phyloP scores from a whole-genome alignment of 1,140 invertebrate genomes.

The Procambarus clarkii region DNA sequence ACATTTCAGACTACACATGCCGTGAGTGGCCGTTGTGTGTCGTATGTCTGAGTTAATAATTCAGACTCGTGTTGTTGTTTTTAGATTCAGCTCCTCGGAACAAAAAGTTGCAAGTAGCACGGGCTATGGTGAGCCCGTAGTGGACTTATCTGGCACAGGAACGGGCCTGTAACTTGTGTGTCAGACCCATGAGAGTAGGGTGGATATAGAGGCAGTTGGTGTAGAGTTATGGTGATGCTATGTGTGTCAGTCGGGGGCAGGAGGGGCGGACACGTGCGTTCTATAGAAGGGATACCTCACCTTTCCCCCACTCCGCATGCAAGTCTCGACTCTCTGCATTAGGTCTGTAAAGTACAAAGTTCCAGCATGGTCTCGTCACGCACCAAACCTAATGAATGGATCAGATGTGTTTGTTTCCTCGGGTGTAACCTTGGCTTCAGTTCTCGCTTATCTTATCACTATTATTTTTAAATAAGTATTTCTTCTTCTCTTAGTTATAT shows the following conservation, averaged over 20 bases:
- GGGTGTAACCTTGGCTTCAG: not conserved
- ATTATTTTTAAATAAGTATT: too few species aligned
- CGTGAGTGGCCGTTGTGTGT: too few species aligned
- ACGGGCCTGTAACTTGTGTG: too few species aligned
- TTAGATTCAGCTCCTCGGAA: too few species aligned
- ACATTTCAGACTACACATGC: too few species aligned
- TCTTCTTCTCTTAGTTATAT: too few species aligned
- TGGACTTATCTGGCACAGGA: too few species aligned
- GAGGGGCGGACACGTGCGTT: not conserved
- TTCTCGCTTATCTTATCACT: not conserved
- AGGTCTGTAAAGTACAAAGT: not conserved
- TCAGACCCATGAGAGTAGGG: too few species aligned
- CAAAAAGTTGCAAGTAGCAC: too few species aligned
- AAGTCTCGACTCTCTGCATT: not conserved
- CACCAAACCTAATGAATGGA: not conserved
- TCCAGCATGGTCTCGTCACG: not conserved
- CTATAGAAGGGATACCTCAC: not conserved
- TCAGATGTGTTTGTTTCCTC: not conserved
- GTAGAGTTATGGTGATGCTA: not conserved
- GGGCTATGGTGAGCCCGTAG: too few species aligned
- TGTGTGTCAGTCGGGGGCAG: not conserved
- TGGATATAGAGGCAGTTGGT: not conserved
- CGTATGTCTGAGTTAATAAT: too few species aligned
- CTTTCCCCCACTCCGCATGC: not conserved
- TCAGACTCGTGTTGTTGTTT: too few species aligned